These are phyloP conservation scores for Stenoptilia bipunctidactyla DNA, from an alignment of 2,888 invertebrate genomes.

Conservation along the genomic window DNA sequence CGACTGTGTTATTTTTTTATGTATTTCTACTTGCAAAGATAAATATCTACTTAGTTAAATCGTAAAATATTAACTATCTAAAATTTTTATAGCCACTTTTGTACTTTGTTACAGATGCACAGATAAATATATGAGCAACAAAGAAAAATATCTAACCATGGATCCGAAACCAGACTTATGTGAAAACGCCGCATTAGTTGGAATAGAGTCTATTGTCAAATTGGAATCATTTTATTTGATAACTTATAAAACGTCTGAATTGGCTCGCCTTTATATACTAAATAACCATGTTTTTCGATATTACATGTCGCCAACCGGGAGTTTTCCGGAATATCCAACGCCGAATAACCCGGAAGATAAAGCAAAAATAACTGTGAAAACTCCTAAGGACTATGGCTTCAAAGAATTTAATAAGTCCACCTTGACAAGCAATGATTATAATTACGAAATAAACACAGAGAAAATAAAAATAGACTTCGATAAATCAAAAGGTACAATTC, in stretches of 20 bases:
- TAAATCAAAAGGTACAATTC: conserved; percentile 38
- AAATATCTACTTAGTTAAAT: too few species aligned
- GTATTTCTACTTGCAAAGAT: too few species aligned
- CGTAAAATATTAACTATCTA: too few species aligned
- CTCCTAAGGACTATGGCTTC: conserved; percentile 34
- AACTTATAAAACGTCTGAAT: conserved; percentile 36
- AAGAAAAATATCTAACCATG: too few species aligned
- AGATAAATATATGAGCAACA: too few species aligned
- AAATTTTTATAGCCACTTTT: too few species aligned
- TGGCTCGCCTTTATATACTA: conserved; percentile 37
- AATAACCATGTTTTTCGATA: conserved; percentile 51
- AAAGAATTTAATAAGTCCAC: conserved; percentile 34
- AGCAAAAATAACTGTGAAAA: conserved; percentile 43
- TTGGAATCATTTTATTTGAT: conserved; percentile 30
- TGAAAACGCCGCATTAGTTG: conserved; percentile 18
- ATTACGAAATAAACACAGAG: conserved; percentile 33
- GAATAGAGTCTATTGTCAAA: conserved; percentile 33
- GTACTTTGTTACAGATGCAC: too few species aligned
- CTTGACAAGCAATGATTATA: conserved; percentile 23
- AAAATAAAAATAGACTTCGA: conserved; percentile 40
- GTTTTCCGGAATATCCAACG: conserved; percentile 42
- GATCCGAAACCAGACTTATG: too few species aligned
- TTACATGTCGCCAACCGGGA: conserved; percentile 45
- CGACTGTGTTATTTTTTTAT: too few species aligned
- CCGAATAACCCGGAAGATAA: conserved; percentile 38